These are phyloP conservation scores for Sminthurides aquaticus DNA, from an alignment of 2,888 invertebrate species.

Conservation along the genomic window DNA sequence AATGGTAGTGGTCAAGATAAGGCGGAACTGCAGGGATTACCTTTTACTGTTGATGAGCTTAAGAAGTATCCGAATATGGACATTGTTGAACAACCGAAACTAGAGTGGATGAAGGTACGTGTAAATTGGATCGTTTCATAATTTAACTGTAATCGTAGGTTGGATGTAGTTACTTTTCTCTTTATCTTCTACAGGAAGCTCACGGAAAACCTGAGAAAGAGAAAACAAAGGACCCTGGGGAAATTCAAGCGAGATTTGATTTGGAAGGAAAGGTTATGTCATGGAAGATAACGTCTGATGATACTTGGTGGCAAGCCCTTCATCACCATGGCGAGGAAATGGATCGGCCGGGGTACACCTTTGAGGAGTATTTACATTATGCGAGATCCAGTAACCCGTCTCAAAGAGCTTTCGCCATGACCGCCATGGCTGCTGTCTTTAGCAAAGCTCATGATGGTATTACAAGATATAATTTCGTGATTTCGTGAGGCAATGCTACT, in stretches of 20 bases:
- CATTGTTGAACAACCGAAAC: constrained; percentile 73
- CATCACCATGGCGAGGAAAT: constrained; percentile 93
- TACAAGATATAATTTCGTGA: background rate
- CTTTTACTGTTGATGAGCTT: constrained; percentile 44
- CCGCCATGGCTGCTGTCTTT: constrained; percentile 67
- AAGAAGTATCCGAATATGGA: constrained; percentile 79
- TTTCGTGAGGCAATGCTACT: background rate
- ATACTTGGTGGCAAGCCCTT: constrained; percentile 56
- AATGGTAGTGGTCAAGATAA: too few species aligned
- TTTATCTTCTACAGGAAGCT: too few species aligned
- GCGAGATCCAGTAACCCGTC: constrained; percentile 64
- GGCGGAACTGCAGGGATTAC: too few species aligned
- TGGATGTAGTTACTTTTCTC: background rate
- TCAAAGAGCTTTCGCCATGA: constrained; percentile 73
- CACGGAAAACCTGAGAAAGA: too few species aligned
- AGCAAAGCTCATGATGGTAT: constrained; percentile 45
- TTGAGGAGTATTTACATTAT: constrained; percentile 78
- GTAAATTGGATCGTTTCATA: background rate
- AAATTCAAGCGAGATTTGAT: constrained; percentile 55
- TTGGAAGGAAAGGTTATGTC: constrained; percentile 55
- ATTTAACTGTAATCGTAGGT: background rate
- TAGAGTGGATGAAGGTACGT: constrained; percentile 77
- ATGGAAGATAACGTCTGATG: constrained; percentile 7
- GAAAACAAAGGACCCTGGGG: too few species aligned
- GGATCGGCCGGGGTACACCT: constrained; percentile 78